phyloP scores from a whole-genome alignment of 1,140 invertebrate genomes.

The Centruroides sculpturatus region DNA sequence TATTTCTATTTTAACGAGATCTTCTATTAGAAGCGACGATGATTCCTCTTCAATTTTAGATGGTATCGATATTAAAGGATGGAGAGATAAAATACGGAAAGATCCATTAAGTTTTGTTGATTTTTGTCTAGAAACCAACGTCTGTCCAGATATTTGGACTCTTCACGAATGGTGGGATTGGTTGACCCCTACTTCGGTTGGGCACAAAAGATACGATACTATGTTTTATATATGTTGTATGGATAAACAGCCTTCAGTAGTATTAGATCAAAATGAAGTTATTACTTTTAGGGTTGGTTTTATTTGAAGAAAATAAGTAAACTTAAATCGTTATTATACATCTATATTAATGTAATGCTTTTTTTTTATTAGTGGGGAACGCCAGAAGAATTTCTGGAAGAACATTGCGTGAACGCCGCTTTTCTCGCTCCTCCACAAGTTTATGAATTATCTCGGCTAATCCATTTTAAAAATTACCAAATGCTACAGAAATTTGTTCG shows the following conservation, averaged over 20 bases:
- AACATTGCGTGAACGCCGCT: conserved; percentile 20
- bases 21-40: not conserved
- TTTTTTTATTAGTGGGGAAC: conserved; percentile 28
- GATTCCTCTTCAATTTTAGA: not conserved
- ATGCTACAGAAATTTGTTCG: conserved; percentile 24
- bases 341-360: too few species aligned
- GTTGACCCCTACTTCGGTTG: conserved; percentile 49
- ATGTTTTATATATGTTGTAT: conserved; percentile 58
- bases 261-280: conserved; percentile 48
- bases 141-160: conserved; percentile 66
- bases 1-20: conserved; percentile 48
- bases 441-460: conserved; percentile 32
- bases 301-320: not conserved
- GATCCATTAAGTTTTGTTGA: conserved; percentile 52
- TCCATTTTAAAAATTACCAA: conserved; percentile 23
- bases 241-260: conserved; percentile 35
- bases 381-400: conserved; percentile 25
- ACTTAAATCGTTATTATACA: too few species aligned
- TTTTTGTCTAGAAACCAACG: conserved; percentile 50
- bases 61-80: conserved; percentile 37
- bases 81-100: conserved; percentile 51
- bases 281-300: conserved; percentile 42
- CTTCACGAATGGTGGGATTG: conserved; percentile 73
- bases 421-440: conserved; percentile 35
- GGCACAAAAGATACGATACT: conserved; percentile 47